Base-by-base conservation (phyloP, 2,113 vertebrate genomes). In the Charadrius vociferus region DNA sequence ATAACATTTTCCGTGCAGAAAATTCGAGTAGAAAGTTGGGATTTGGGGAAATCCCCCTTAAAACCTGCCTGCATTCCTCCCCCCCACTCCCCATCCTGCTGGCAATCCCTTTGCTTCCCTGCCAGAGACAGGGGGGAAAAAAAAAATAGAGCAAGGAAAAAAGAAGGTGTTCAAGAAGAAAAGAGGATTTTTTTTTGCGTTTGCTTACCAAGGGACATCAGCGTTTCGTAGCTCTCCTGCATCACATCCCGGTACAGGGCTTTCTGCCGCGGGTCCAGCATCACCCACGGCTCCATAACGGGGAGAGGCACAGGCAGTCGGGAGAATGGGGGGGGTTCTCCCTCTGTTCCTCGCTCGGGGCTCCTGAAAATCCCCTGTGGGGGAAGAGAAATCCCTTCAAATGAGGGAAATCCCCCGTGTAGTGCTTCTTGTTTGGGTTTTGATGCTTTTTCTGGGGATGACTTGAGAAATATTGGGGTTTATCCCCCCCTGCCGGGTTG, bases 201-300 rank as follows among this genome's bases (percentile, higher is more conserved):
- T 10, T 14, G 14, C 75, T 93, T 66, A 96, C 95, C 95, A 2
- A 96, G 88, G 18, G 88, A 61, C 93, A 96, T 79, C 26, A 96
- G 83, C 1, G 95, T 95, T 39, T 93, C 71, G 3, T 96, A 96
- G 81, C 95, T 96, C 67, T 95, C 91, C 6, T 95, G 84, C 95
- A 96, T 80, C 71, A 96, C 93, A 0, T 95, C 71, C 10, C n/a
- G 88, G 88, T 95, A 95, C 71, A 96, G 84, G 4, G 39, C 75
- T 12, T 73, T 88, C 90, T 95, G 80, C 50, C 56, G 83, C 0
- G 36, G 49, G 4, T 86, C 93, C 90, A 95, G 80, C 87, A 47
- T 43, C 91, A 86, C 70, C 87, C 80, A 88, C 1, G 87, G 84
- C 80, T 96, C 95, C 95, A 96, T 91, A 39, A 11, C 5, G 36